phyloP scores from a whole-genome alignment of 2,797 vertebrate genomes.

The Platalea minor region DNA sequence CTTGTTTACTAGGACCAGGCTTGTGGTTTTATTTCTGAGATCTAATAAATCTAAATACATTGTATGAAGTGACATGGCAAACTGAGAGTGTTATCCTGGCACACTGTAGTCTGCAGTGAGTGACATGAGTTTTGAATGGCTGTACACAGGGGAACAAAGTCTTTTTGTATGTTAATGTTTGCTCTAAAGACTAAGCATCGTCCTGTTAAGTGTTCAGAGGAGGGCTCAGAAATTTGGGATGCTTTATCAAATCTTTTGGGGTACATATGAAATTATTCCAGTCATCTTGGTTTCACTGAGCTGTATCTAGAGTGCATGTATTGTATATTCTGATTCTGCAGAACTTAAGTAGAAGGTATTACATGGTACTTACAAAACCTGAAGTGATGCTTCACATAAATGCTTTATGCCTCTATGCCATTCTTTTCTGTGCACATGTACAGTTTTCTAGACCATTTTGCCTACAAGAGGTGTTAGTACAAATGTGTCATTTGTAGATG shows the following conservation, averaged over 20 bases:
- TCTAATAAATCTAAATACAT: neutral
- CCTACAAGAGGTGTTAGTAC: neutral
- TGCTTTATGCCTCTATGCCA: neutral
- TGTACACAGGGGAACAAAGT: neutral
- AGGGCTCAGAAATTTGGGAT: neutral
- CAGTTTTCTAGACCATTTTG: neutral
- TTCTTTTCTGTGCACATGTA: neutral
- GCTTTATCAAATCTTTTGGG: neutral
- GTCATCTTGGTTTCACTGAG: neutral
- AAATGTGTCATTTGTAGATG: neutral
- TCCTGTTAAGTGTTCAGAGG: neutral
- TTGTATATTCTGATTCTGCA: neutral
- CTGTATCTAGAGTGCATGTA: neutral
- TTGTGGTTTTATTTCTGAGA: neutral
- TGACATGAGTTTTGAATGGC: neutral
- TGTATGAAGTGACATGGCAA: neutral
- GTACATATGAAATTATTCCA: neutral
- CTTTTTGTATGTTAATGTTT: neutral
- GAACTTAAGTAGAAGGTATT: neutral
- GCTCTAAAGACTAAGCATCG: neutral
- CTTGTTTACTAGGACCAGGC: neutral
- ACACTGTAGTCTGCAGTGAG: neutral
- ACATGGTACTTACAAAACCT: neutral
- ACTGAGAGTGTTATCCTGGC: neutral
- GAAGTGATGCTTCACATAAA: neutral